Percentiles rank a stretch among this genome's conserved stretches.
phyloP scores from a whole-genome alignment of 2,797 vertebrate species.

The Leptoclinus maculatus region DNA sequence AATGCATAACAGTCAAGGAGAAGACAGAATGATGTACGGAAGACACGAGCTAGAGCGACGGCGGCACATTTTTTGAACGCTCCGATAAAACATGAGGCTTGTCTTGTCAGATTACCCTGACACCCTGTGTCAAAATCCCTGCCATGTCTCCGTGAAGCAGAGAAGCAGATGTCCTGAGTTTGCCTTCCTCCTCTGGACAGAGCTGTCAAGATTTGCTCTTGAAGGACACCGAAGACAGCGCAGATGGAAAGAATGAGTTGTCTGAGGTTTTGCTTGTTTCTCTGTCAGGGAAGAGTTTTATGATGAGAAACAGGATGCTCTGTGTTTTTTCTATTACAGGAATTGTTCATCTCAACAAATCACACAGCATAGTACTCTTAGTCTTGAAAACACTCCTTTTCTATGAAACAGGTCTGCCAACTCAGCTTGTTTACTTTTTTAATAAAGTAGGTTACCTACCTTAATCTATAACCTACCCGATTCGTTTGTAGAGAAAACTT shows the following conservation, averaged over 20 bases:
- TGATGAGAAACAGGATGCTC: constrained; percentile 34
- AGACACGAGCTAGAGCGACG: constrained; percentile 78
- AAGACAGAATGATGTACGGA: constrained; percentile 80
- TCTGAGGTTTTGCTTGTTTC: constrained; percentile 42
- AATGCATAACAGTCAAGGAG: constrained; percentile 67
- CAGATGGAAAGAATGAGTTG: constrained; percentile 63
- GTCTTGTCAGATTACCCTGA: constrained; percentile 86
- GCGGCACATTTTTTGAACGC: constrained; percentile 79
- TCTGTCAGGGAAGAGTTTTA: constrained; percentile 36
- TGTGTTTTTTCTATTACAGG: constrained; percentile 30
- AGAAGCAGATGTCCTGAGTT: constrained; percentile 82
- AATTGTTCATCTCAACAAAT: constrained; percentile 23
- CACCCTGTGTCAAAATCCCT: constrained; percentile 79
- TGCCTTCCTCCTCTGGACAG: constrained; percentile 74
- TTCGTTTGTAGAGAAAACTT: not conserved
- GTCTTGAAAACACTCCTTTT: not conserved
- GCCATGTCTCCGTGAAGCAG: constrained; percentile 74
- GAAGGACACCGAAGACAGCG: constrained; percentile 70
- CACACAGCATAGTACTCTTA: not conserved
- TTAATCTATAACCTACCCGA: not conserved
- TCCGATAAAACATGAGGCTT: constrained; percentile 84
- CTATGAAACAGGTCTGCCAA: not conserved
- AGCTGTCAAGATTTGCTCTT: constrained; percentile 72
- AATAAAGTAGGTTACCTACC: not conserved
- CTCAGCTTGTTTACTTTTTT: constrained; percentile 4